Evolutionary conservation across 53 echinoderm and acorn worm genomes (phyloP), one percentile per base, ranked within the genome.

Genomic region (Zoroaster sp.): DNA sequence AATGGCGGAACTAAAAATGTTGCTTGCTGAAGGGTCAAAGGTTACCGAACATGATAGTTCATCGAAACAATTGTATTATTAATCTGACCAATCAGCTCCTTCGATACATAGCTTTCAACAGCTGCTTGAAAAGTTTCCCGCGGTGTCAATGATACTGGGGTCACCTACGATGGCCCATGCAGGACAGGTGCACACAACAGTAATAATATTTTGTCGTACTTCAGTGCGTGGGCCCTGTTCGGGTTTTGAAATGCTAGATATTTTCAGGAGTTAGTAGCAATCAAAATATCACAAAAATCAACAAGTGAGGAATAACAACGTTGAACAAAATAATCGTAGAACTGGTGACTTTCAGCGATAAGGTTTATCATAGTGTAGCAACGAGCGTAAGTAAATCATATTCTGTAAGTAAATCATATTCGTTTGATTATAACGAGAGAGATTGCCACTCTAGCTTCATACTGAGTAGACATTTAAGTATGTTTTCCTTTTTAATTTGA

Each of bases 151-250:
- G 66, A 4, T 81, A 28, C 2, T 5, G 18, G 31, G 10, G 40
- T 66, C 66, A 66, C 66, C 81, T 81, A 81, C 81, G 46, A 42
- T 40, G 68, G 67, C 81, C 81, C 20, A 13, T 8, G 41, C 28
- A 66, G 81, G 81, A 81, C 81, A 81, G 81, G 81, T 81, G 81
- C 8, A 33, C 65, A 41, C 9, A 54, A 38, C 52, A 36, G 54
- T 35, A 59, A 63, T 20, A 78, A 53, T 18, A 47, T 13, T 49
- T 59, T 59, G 10, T 11, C 25, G 28, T 59, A 59, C 28, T 59
- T 3, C 1, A 9, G 21, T 59, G 7, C 28, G 11, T 25, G 63
- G 28, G 63, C 63, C n/a, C 8, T 59, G 28, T 59, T 59, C 11
- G 40, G 28, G 43, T 74, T 21, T 46, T 33, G 46, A 17, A 6